These are phyloP conservation scores for Phymatocera aterrima DNA, from an alignment of 2,888 invertebrate genomes.

Conservation along the genomic window DNA sequence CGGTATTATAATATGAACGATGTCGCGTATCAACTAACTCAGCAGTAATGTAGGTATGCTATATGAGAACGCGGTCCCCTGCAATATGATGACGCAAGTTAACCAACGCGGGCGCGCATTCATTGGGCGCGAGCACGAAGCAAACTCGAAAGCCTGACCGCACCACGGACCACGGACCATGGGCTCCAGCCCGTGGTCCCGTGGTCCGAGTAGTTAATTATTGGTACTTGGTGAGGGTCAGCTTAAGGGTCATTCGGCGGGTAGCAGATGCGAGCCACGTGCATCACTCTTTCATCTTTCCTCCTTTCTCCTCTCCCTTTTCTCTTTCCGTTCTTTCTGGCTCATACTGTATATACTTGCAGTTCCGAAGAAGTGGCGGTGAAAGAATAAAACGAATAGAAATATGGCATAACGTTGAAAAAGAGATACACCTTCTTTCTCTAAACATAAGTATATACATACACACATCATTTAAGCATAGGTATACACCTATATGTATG, in stretches of 20 bases:
- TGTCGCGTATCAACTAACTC: slow-evolving; percentile 45
- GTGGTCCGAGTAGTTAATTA: slow-evolving; percentile 69
- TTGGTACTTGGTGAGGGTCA: slow-evolving; percentile 72
- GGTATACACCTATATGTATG: no score
- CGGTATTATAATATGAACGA: not conserved
- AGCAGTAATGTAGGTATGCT: no score
- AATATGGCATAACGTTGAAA: no score
- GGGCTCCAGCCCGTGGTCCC: no score
- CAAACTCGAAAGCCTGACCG: not conserved
- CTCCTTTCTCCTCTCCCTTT: slow-evolving; percentile 36
- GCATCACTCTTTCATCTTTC: slow-evolving; percentile 56
- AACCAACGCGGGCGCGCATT: slow-evolving; percentile 22
- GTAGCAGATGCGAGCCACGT: slow-evolving; percentile 71
- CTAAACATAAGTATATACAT: no score
- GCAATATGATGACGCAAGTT: slow-evolving; percentile 23
- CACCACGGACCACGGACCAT: no score
- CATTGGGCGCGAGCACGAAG: slow-evolving; percentile 2
- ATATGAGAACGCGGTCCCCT: slow-evolving; percentile 55
- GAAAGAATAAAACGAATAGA: no score
- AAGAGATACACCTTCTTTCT: no score
- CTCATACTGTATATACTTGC: no score
- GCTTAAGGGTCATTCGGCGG: slow-evolving; percentile 63
- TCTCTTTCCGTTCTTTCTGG: slow-evolving; percentile 2
- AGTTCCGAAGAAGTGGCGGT: no score
- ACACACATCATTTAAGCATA: no score